Conservation (phyloP, 1,140 invertebrate species). For the Lethocerus indicus region DNA sequence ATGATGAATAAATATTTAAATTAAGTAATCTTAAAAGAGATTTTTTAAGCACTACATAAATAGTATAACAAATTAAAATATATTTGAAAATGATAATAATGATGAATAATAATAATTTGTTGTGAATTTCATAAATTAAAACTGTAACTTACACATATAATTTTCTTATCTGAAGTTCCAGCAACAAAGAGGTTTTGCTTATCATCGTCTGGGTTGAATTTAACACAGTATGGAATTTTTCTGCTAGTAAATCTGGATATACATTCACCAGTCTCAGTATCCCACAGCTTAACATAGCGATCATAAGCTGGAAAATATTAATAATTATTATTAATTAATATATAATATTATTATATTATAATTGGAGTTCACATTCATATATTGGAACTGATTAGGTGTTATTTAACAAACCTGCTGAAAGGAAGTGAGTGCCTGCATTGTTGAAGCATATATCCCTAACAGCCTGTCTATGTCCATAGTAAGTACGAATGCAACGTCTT, state of each 20-base stretch:
- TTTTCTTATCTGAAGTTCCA: conserved; percentile 98
- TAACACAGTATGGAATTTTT: conserved; percentile 93
- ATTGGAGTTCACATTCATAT: too few species aligned
- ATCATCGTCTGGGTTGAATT: conserved; percentile 94
- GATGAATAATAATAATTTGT: too few species aligned
- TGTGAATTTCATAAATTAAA: too few species aligned
- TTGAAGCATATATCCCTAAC: conserved; percentile 95
- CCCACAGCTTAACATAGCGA: conserved; percentile 95
- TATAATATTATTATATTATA: background rate
- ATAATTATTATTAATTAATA: background rate
- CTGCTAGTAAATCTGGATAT: conserved; percentile 81
- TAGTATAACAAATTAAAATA: too few species aligned
- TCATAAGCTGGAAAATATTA: conserved; percentile 43
- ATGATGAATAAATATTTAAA: too few species aligned
- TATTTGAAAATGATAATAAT: too few species aligned
- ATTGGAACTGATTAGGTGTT: conserved; percentile 4
- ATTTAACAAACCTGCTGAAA: conserved; percentile 57
- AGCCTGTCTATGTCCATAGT: conserved; percentile 91
- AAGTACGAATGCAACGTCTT: conserved; percentile 84
- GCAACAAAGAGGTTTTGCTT: conserved; percentile 97
- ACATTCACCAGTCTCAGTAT: conserved; percentile 92
- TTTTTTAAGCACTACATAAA: too few species aligned
- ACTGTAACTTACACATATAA: conserved; percentile 79
- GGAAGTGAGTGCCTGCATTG: conserved; percentile 79
- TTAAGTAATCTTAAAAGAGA: too few species aligned